Conservation (phyloP, 2,797 vertebrate species). For the Sebastes iracundus region DNA sequence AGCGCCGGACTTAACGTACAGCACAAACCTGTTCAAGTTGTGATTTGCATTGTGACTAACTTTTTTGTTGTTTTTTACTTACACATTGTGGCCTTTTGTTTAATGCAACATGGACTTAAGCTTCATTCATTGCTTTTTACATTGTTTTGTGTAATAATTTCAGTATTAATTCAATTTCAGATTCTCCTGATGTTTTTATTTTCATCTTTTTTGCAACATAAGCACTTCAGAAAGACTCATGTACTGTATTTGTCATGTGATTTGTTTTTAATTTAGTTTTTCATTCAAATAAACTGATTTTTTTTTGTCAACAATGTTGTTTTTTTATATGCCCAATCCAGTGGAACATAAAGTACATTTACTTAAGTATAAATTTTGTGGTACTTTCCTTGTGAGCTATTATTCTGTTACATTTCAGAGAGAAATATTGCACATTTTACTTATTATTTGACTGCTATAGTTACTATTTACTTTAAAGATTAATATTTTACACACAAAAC, state of each 20-base stretch:
- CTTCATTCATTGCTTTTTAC: neutral
- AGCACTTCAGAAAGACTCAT: neutral
- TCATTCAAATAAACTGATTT: conserved; percentile 32
- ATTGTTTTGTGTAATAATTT: neutral
- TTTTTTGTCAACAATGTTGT: neutral
- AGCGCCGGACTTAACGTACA: neutral
- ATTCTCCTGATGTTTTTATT: neutral
- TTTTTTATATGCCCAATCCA: neutral
- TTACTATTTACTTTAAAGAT: neutral
- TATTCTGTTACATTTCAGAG: neutral
- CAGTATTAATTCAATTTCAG: neutral
- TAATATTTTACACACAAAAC: neutral
- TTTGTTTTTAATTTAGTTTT: neutral
- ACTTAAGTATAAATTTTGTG: neutral
- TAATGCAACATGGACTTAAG: neutral
- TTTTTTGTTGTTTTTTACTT: conserved; percentile 22
- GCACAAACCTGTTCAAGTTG: conserved; percentile 7
- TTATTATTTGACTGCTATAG: neutral
- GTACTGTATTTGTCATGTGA: neutral
- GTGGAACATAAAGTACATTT: neutral
- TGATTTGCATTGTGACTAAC: conserved; percentile 43
- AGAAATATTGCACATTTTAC: neutral
- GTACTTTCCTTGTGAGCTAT: neutral
- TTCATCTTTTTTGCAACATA: neutral
- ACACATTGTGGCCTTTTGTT: conserved; percentile 30